Evolutionary conservation across 2,113 vertebrate genomes (phyloP).

Genomic region (Galeopterus variegatus): DNA sequence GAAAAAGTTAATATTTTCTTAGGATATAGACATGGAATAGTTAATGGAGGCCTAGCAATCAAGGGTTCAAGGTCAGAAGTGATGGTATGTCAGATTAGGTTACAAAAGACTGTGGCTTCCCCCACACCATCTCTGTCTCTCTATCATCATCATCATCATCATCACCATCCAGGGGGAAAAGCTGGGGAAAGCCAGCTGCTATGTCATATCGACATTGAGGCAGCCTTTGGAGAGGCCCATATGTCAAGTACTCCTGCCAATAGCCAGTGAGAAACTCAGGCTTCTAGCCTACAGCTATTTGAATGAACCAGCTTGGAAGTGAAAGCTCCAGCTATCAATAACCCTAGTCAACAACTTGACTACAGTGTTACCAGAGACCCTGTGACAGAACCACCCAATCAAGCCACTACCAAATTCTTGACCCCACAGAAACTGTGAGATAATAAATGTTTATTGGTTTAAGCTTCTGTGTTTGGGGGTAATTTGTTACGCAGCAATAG

Average conservation of each 20-base stretch:
- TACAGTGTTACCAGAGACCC: not conserved
- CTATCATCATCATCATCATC: too few species aligned
- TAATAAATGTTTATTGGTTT: slow-evolving; percentile 21
- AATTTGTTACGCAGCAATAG: not conserved
- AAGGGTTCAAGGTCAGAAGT: slow-evolving; percentile 1
- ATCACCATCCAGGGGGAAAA: too few species aligned
- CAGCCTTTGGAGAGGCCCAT: not conserved
- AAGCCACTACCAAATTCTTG: not conserved
- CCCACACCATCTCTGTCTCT: too few species aligned
- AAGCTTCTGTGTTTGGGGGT: not conserved
- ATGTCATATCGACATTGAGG: not conserved
- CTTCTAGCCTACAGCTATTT: not conserved
- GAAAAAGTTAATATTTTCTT: slow-evolving; percentile 33
- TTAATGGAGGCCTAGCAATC: not conserved
- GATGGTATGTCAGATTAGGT: not conserved
- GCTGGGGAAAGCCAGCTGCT: not conserved
- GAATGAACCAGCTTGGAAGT: not conserved
- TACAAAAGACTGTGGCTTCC: not conserved
- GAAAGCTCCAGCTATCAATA: not conserved
- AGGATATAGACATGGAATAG: not conserved
- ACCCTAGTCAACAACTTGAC: not conserved
- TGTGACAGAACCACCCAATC: not conserved
- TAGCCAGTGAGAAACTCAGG: not conserved
- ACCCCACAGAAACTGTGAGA: not conserved
- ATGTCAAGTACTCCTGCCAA: not conserved